These are phyloP conservation scores for Carassius carassius DNA, from an alignment of 2,113 vertebrate genomes.

Conservation along the genomic window DNA sequence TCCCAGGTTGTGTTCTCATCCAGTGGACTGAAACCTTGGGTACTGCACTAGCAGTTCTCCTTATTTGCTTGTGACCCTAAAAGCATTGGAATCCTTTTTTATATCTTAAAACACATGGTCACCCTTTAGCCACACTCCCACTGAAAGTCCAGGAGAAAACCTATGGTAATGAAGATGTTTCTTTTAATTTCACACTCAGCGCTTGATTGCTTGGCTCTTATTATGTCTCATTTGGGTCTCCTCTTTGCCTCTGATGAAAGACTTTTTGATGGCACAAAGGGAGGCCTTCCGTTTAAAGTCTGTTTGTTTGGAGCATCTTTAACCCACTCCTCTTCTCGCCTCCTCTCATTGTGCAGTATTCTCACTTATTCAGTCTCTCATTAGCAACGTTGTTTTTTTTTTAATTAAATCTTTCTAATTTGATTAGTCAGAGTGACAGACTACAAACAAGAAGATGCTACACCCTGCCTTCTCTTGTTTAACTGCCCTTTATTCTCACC, in stretches of 20 bases:
- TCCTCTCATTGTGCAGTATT: slow-evolving; percentile 35
- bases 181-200: slow-evolving; percentile 80
- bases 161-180: slow-evolving; percentile 82
- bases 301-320: slow-evolving; percentile 76
- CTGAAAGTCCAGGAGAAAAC: slow-evolving; percentile 45
- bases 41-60: no score
- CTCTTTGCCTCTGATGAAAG: slow-evolving; percentile 75
- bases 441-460: slow-evolving; percentile 55
- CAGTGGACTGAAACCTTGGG: no score
- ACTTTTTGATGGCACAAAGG: slow-evolving; percentile 58
- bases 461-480: slow-evolving; percentile 61
- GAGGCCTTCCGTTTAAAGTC: slow-evolving; percentile 73
- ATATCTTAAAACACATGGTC: slow-evolving; percentile 70
- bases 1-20: no score
- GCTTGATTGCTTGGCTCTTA: slow-evolving; percentile 77
- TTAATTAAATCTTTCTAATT: slow-evolving; percentile 64
- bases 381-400: slow-evolving; percentile 66
- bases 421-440: slow-evolving; percentile 60
- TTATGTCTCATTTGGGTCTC: slow-evolving; percentile 76
- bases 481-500: slow-evolving; percentile 62
- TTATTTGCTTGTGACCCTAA: no score
- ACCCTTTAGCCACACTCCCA: slow-evolving; percentile 51
- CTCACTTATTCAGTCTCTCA: slow-evolving; percentile 59
- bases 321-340: slow-evolving; percentile 60
- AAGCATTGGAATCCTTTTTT: slow-evolving; percentile 39